Conservation (phyloP, 2,113 vertebrate genomes). For the Vidua chalybeata region DNA sequence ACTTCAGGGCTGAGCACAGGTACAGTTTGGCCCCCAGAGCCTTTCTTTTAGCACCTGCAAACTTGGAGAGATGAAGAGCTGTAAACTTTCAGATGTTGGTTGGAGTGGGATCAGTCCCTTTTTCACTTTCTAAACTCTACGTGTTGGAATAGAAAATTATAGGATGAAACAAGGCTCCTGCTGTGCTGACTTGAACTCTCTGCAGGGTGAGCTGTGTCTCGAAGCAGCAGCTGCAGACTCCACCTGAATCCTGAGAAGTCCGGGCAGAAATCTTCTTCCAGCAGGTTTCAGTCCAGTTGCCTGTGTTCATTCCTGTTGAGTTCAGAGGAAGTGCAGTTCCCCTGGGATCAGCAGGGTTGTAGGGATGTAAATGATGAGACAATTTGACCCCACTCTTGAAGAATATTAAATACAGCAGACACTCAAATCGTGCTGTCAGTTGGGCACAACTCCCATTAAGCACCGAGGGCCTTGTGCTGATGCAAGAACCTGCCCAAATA, state of each 20-base stretch:
- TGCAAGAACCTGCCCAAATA: background rate
- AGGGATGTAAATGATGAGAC: slow-evolving; percentile 49
- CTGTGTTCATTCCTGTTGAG: background rate
- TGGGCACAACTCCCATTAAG: slow-evolving; percentile 41
- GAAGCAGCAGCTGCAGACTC: background rate
- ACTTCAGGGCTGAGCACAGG: background rate
- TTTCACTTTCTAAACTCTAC: background rate
- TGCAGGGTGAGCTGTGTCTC: background rate
- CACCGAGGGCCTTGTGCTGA: slow-evolving; percentile 20
- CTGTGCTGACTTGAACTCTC: background rate
- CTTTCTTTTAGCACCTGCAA: background rate
- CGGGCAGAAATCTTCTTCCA: background rate
- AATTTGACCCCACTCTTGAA: slow-evolving; percentile 12
- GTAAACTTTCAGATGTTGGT: background rate
- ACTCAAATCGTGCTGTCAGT: slow-evolving; percentile 27
- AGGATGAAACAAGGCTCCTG: background rate
- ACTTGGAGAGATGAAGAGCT: background rate
- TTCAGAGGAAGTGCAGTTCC: background rate
- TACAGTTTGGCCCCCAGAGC: background rate
- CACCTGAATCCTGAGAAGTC: background rate
- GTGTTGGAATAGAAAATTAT: background rate
- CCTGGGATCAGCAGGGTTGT: background rate
- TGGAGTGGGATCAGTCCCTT: background rate
- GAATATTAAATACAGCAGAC: slow-evolving; percentile 13
- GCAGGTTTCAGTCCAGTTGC: background rate